Conservation (phyloP, 2,888 invertebrate species). For the Drosophila buzzatii region DNA sequence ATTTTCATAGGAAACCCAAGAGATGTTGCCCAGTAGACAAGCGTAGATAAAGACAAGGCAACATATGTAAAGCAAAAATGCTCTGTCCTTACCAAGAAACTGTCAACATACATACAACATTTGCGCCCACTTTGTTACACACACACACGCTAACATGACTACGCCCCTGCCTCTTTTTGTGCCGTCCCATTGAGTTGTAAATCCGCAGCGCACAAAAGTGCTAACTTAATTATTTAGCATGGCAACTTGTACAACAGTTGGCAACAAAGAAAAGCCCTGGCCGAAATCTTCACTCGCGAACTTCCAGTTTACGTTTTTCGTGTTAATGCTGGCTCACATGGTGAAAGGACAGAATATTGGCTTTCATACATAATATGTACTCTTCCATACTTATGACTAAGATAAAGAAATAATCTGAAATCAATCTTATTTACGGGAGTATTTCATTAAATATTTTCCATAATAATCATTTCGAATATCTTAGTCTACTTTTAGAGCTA, state of each 20-base stretch:
- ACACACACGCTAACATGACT: constrained; percentile 1
- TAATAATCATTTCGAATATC: too few relatives aligned
- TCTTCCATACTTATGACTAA: not conserved
- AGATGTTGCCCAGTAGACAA: constrained; percentile 35
- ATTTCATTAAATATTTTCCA: not conserved
- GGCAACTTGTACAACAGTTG: constrained; percentile 62
- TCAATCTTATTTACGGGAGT: too few relatives aligned
- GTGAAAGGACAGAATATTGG: not conserved
- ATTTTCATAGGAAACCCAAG: constrained; percentile 61
- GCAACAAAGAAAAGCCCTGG: constrained; percentile 72
- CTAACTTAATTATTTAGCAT: constrained; percentile 80
- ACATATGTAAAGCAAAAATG: constrained; percentile 68
- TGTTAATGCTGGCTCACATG: constrained; percentile 1
- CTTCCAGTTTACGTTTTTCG: constrained; percentile 55
- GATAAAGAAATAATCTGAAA: not conserved
- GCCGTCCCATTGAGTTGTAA: constrained; percentile 62
- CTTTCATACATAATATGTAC: not conserved
- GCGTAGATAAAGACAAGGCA: constrained; percentile 48
- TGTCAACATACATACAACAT: constrained; percentile 63
- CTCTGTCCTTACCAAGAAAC: constrained; percentile 67
- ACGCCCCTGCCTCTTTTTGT: not conserved
- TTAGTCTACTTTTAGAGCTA: too few relatives aligned
- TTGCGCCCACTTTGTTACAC: constrained; percentile 34
- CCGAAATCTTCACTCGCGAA: constrained; percentile 63
- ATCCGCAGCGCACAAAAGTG: constrained; percentile 73